Base-by-base conservation (phyloP, 2,797 vertebrate genomes). In the Labeo calbasu region DNA sequence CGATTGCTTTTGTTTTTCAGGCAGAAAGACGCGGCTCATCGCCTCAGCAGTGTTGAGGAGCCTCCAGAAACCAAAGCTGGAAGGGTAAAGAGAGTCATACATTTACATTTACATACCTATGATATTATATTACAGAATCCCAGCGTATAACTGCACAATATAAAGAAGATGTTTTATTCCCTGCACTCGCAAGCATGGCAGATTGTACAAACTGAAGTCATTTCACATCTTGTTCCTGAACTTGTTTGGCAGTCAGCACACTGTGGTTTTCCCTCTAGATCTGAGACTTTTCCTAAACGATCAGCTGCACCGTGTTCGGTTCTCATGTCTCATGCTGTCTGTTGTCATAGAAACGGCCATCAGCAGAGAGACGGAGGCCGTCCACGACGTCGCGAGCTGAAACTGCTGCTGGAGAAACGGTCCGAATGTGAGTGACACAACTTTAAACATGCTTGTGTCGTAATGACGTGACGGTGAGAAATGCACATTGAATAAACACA, bases 1-100 rank as follows among this genome's bases (percentile, higher is more conserved):
- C 51, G 48, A 10, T 36, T 83, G 21, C 43, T 6, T 40, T 84
- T 59, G 43, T 25, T 83, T 89, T 87, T 51, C 88, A 95, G 94
- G 94, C 95, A 25, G 93, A 95, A 88, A 92, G 92, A 79, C 94
- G 90, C 88, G 75, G 93, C 78, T 88, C 93, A 92, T 86, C 91
- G 90, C 77, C 91, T 91, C 87, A 92, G 94, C 89, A 89, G 92
- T 1, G 90, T 90, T 69, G 79, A 46, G 85, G 93, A 89, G 17
- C 90, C 90, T 40, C 88, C 84, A 14, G 70, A 82, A 57, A 72
- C 82, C 85, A 55, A 93, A 92, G 89, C 86, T 88, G 91, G 94
- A 95, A 72, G 92, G 93, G 95, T 87, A 32, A 72, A 76, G 69
- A 72, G 69, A 71, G 15, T 46, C 12, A 15, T 32, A 53, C 25